A percentile compares a stretch with the other conserved stretches of the same genome.
phyloP scores from a whole-genome alignment of 2,888 invertebrate species.

The Heteropelma amictum region DNA sequence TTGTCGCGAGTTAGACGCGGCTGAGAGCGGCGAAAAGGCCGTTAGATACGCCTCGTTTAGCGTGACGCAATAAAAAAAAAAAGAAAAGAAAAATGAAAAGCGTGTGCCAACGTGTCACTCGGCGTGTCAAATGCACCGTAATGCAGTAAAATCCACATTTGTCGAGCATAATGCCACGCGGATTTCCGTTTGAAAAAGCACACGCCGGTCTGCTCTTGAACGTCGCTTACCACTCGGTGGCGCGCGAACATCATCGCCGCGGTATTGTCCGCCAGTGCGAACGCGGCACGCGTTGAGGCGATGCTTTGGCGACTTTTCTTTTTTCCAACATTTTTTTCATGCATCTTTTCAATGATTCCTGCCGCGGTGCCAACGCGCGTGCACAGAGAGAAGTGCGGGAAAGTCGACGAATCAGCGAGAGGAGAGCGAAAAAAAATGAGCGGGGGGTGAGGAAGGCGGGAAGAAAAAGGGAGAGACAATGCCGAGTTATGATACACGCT shows the following conservation, averaged over 20 bases:
- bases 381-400: not conserved
- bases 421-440: not conserved
- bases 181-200: conserved; percentile 42
- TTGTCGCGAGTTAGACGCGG: conserved; percentile 2
- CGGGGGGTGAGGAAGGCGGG: not conserved
- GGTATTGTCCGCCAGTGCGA: conserved; percentile 36
- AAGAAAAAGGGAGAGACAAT: conserved; percentile 28
- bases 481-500: conserved; percentile 24
- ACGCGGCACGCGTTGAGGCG: conserved; percentile 44
- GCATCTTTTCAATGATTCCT: conserved; percentile 33
- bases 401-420: not conserved
- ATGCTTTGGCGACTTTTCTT: conserved; percentile 43
- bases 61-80: conserved; percentile 41
- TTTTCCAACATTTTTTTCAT: conserved; percentile 11
- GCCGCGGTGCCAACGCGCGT: conserved; percentile 33
- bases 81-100: not conserved
- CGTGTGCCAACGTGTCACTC: conserved; percentile 35
- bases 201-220: not conserved
- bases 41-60: conserved; percentile 46
- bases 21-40: not conserved
- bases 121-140: conserved; percentile 15
- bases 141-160: conserved; percentile 17
- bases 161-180: conserved; percentile 19
- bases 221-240: conserved; percentile 16
- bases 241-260: conserved; percentile 1